Evolutionary conservation across 2,888 invertebrate genomes (phyloP).

Genomic region (Hirtodrosophila cameraria): DNA sequence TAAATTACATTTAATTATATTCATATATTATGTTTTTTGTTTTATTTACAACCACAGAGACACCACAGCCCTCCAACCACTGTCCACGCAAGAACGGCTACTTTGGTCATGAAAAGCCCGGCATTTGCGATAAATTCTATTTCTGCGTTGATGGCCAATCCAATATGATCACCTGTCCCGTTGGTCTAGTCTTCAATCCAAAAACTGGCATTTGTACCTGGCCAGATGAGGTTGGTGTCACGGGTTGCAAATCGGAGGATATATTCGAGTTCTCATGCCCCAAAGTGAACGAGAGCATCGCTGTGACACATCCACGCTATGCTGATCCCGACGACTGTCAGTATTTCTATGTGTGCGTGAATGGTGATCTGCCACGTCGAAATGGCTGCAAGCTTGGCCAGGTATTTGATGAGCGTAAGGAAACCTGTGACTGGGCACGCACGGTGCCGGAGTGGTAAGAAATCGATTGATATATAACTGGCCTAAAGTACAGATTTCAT

Average conservation of each 20-base stretch:
- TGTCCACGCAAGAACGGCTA: conserved; percentile 94
- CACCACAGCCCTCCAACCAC: conserved; percentile 89
- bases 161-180: conserved; percentile 95
- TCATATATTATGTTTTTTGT: no score
- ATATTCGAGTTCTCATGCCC: conserved; percentile 94
- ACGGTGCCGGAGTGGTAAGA: conserved; percentile 94
- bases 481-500: background rate
- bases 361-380: conserved; percentile 92
- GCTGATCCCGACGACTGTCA: conserved; percentile 95
- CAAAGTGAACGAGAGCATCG: conserved; percentile 89
- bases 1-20: background rate
- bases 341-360: conserved; percentile 96
- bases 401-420: conserved; percentile 92
- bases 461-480: no score
- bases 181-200: conserved; percentile 93
- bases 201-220: conserved; percentile 95
- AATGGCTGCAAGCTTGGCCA: conserved; percentile 95
- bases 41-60: conserved; percentile 85
- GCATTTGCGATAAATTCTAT: conserved; percentile 93
- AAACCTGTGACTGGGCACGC: conserved; percentile 93
- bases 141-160: conserved; percentile 95
- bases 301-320: conserved; percentile 92
- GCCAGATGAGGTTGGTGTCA: conserved; percentile 95
- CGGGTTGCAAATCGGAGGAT: conserved; percentile 93
- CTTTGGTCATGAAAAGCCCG: conserved; percentile 91